Base-by-base conservation (phyloP, 2,797 vertebrate genomes). In the Anolis apletophallus region DNA sequence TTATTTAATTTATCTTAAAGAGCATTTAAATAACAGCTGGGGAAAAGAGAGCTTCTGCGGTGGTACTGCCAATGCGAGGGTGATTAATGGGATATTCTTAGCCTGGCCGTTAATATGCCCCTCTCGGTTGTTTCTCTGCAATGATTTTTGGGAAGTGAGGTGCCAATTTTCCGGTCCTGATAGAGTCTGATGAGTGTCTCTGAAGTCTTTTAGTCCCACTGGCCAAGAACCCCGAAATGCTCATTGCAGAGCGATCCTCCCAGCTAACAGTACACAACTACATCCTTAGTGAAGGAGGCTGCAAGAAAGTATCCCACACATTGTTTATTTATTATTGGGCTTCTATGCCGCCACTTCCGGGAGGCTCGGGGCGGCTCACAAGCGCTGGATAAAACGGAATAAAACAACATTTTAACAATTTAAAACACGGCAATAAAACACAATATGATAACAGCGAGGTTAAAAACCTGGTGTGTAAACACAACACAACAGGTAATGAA, bases 1-100 rank as follows among this genome's bases (percentile, higher is more conserved):
- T 95, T 95, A 95, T 94, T 96, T 96, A 96, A 95, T 93, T 95
- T 91, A 92, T 90, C 87, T 94, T 94, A 95, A 93, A 92, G 85
- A 90, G 84, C 93, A 87, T 93, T 88, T 93, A 84, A 92, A 90
- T 94, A 93, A 93, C 84, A 83, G 80, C 83, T 93, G 14, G 29
- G 88, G 88, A 92, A 40, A 40, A 91, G 85, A 83, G 88, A 89
- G 91, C 94, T 87, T 91, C 61, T 91, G 87, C 59, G 59, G 54
- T 88, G 80, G 76, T 83, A 74, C 84, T 92, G 69, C 8, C 88
- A 90, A 85, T 84, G 81, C 83, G 88, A 83, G 95, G 89, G 2
- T 57, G 77, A 96, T 96, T 95, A 94, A 94, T 87, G 77, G 80
- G 84, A 93, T 91, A 85, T 84, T 87, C 89, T 90, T 91, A 93